Conservation (phyloP, 35 echinoderm and acorn worm species). For the Strongylocentrotus purpuratus region DNA sequence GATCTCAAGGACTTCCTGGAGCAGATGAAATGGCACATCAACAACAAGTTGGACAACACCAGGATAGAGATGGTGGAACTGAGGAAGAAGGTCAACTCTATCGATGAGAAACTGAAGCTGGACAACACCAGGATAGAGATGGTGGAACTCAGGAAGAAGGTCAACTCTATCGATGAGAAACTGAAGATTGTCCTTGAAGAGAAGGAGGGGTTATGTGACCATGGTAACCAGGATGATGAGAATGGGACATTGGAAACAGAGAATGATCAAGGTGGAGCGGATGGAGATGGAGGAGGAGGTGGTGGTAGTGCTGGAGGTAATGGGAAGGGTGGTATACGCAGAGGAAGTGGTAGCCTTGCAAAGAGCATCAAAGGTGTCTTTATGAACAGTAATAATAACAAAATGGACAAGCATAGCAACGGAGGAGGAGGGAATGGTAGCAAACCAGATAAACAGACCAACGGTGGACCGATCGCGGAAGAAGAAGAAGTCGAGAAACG, state of each 20-base stretch:
- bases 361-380: conserved; percentile 29
- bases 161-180: conserved; percentile 27
- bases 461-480: not conserved
- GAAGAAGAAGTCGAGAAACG: conserved; percentile 16
- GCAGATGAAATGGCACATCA: conserved; percentile 49
- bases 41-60: conserved; percentile 46
- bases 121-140: conserved; percentile 50
- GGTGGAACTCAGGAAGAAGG: conserved; percentile 29
- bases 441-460: not conserved
- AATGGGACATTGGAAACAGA: not conserved
- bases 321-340: not conserved
- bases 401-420: not conserved
- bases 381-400: conserved; percentile 48
- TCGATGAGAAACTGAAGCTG: conserved; percentile 20
- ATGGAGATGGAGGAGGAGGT: conserved; percentile 26
- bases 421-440: not conserved
- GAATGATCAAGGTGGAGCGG: not conserved
- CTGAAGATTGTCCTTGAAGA: not conserved
- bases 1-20: conserved; percentile 44
- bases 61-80: conserved; percentile 42
- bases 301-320: not conserved
- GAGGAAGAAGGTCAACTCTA: conserved; percentile 22
- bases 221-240: not conserved
- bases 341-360: conserved; percentile 12
- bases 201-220: not conserved